Percentiles rank a stretch among this genome's conserved stretches.
phyloP scores from a whole-genome alignment of 2,888 invertebrate genomes.

The Beris chalybata region DNA sequence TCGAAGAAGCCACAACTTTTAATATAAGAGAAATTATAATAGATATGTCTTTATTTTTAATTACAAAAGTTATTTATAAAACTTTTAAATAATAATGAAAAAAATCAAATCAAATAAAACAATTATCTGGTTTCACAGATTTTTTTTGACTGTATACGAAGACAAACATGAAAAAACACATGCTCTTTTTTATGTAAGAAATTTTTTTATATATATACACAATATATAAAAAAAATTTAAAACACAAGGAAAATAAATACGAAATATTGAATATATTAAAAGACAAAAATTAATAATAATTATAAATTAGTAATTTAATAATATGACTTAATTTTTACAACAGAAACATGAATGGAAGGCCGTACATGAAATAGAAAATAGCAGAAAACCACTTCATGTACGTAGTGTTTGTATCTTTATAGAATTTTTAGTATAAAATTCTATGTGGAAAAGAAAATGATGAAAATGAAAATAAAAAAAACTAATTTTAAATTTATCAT shows the following conservation, averaged over 20 bases:
- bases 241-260: not conserved
- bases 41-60: slow-evolving; percentile 12
- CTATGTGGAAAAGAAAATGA: too few relatives aligned
- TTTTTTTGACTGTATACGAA: slow-evolving; percentile 38
- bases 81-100: slow-evolving; percentile 1
- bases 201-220: not conserved
- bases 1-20: not conserved
- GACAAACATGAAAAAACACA: slow-evolving; percentile 12
- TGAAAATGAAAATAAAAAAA: too few relatives aligned
- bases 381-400: too few relatives aligned
- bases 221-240: slow-evolving; percentile 1
- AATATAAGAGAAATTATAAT: slow-evolving; percentile 7
- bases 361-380: too few relatives aligned
- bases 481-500: too few relatives aligned
- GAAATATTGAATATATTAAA: not conserved
- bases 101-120: not conserved
- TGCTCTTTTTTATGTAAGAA: not conserved
- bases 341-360: too few relatives aligned
- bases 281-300: slow-evolving; percentile 12
- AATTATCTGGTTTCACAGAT: slow-evolving; percentile 39
- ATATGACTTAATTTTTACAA: not conserved
- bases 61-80: slow-evolving; percentile 8
- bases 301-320: slow-evolving; percentile 14
- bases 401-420: too few relatives aligned
- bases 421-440: too few relatives aligned